A percentile compares a stretch with the other conserved stretches of the same genome.
These are phyloP conservation scores for Caenorhabditis elegans DNA, from an alignment of 1,140 invertebrate species.

Conservation along the genomic window WBcel235 BX284606.5:12388501-12389000, in stretches of 20 bases:
- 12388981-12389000: too few species aligned
- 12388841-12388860: too few species aligned
- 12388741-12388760: not conserved
- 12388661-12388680: not conserved
- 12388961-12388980: too few species aligned
- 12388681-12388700: slow-evolving; percentile 10
- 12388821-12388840: too few species aligned
- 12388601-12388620: not conserved
- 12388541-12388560: slow-evolving; percentile 1
- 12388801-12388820: not conserved
- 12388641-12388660: slow-evolving; percentile 13
- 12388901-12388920: too few species aligned
- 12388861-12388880: too few species aligned
- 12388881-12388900: too few species aligned
- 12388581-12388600: not conserved
- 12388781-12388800: not conserved
- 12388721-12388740: not conserved
- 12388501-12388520: not conserved
- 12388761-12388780: not conserved
- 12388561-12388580: not conserved
- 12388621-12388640: slow-evolving; percentile 10
- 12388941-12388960: too few species aligned
- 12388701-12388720: not conserved
- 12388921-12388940: too few species aligned
- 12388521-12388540: not conserved